phyloP scores from a whole-genome alignment of 2,888 invertebrate species.

The Drosophila niveifrons region DNA sequence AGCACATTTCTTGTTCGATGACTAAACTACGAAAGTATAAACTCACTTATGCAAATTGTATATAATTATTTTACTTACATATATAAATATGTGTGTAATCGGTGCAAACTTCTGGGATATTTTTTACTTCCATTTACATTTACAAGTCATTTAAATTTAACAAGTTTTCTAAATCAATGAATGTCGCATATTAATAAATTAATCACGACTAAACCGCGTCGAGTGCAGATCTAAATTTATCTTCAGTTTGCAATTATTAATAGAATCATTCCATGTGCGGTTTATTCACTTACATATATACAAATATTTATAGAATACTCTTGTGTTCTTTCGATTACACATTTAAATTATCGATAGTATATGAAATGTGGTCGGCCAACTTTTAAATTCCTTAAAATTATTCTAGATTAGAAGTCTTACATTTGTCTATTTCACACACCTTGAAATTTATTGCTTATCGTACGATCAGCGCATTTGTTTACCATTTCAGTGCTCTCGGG shows the following conservation, averaged over 20 bases:
- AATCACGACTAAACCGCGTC: not conserved
- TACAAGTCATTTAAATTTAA: not conserved
- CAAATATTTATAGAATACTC: not conserved
- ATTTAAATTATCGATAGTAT: conserved; percentile 1
- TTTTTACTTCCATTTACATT: conserved; percentile 8
- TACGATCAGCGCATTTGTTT: conserved; percentile 42
- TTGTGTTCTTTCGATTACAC: not conserved
- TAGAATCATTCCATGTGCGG: not conserved
- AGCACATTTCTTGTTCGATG: conserved; percentile 35
- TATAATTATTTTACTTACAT: conserved; percentile 38
- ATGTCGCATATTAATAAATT: not conserved
- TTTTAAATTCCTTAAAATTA: not conserved
- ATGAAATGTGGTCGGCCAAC: not conserved
- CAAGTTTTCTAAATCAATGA: conserved; percentile 11
- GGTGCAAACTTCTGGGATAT: conserved; percentile 9
- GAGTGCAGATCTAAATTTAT: conserved; percentile 15
- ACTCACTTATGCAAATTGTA: conserved; percentile 45
- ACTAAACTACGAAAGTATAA: conserved; percentile 36
- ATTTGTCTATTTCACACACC: not conserved
- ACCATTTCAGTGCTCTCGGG: conserved; percentile 21
- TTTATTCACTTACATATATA: not conserved
- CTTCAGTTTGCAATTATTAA: not conserved
- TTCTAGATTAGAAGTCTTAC: not conserved
- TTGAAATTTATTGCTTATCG: conserved; percentile 1
- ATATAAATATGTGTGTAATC: not conserved